A percentile compares a stretch with the other conserved stretches of the same genome.
Conservation (phyloP, 2,888 invertebrate species). For the Eupeodes latifasciatus region DNA sequence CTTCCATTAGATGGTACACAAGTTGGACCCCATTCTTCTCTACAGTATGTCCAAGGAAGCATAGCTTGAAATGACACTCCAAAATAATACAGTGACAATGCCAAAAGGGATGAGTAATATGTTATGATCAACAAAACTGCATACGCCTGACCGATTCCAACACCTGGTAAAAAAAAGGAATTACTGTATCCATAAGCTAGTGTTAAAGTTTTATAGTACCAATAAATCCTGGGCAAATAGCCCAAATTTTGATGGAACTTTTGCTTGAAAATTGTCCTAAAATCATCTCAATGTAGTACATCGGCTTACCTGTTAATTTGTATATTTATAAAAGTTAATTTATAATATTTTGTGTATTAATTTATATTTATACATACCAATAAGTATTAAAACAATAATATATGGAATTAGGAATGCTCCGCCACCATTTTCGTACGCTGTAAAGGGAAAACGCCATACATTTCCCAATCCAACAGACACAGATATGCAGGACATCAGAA, state of each 20-base stretch:
- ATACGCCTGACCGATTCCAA: conserved; percentile 88
- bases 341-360: background rate
- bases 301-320: conserved; percentile 87
- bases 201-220: conserved; percentile 85
- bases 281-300: conserved; percentile 93
- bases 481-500: conserved; percentile 90
- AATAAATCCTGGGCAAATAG: conserved; percentile 89
- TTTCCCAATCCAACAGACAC: conserved; percentile 90
- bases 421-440: conserved; percentile 90
- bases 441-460: conserved; percentile 88
- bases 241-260: conserved; percentile 90
- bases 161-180: conserved; percentile 85
- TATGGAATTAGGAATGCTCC: conserved; percentile 91
- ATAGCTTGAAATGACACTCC: conserved; percentile 88
- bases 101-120: conserved; percentile 91
- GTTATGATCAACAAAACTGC: conserved; percentile 88
- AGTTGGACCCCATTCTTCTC: conserved; percentile 80
- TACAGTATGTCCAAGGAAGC: conserved; percentile 90
- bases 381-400: conserved; percentile 88
- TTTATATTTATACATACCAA: conserved; percentile 80
- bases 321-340: background rate
- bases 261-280: conserved; percentile 93
- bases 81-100: conserved; percentile 90
- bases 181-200: background rate
- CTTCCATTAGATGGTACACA: conserved; percentile 80